phyloP scores from a whole-genome alignment of 2,797 vertebrate genomes.

The Macropus fuliginosus region DNA sequence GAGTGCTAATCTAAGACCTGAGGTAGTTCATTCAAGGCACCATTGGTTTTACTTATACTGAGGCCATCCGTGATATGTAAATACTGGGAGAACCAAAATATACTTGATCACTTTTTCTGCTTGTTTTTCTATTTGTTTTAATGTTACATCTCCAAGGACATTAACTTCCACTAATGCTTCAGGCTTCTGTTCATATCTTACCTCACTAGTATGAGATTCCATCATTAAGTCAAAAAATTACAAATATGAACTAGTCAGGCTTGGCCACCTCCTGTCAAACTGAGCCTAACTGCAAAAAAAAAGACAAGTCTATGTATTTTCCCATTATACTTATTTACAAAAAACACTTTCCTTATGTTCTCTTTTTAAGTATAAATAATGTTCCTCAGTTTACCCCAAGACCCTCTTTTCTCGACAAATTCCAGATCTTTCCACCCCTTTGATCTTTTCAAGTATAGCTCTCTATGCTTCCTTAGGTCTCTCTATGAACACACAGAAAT shows the following conservation, averaged over 20 bases:
- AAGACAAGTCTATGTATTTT: slow-evolving; percentile 13
- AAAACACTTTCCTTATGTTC: slow-evolving; percentile 16
- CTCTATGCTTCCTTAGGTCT: slow-evolving; percentile 6
- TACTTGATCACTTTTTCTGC: not conserved
- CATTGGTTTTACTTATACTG: slow-evolving; percentile 17
- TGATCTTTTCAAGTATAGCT: not conserved
- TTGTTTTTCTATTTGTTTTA: slow-evolving; percentile 30
- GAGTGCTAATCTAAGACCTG: not conserved
- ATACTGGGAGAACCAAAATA: slow-evolving; percentile 7
- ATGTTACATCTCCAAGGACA: not conserved
- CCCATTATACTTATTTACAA: slow-evolving; percentile 31
- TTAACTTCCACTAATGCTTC: not conserved
- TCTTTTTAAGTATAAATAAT: slow-evolving; percentile 25
- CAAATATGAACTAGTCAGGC: slow-evolving; percentile 7
- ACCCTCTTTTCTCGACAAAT: slow-evolving; percentile 11
- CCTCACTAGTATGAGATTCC: slow-evolving; percentile 9
- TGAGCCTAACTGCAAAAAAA: not conserved
- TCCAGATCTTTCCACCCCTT: slow-evolving; percentile 42
- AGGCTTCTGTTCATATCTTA: slow-evolving; percentile 36
- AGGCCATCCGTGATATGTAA: slow-evolving; percentile 43
- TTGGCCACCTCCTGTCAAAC: not conserved
- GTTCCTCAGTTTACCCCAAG: not conserved
- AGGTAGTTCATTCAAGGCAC: slow-evolving; percentile 78
- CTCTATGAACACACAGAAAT: not conserved
- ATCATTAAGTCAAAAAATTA: not conserved